Evolutionary conservation across 1,140 invertebrate genomes (phyloP).

Genomic region (Drosophila obscura): DNA sequence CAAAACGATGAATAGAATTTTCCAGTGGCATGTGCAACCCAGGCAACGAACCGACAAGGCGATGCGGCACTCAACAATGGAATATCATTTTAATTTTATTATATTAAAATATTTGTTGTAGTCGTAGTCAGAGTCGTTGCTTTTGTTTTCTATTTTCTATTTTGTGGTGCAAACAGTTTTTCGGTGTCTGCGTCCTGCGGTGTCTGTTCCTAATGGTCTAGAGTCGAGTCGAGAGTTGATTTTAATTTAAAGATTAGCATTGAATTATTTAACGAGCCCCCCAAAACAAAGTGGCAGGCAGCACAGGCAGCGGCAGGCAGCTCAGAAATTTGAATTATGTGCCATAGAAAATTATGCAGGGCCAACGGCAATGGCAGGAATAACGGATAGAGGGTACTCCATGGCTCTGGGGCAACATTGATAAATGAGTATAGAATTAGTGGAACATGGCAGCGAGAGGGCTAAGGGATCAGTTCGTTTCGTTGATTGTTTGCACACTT

Average conservation of each 20-base stretch:
- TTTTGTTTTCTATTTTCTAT: constrained; percentile 1
- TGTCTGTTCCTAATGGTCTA: constrained; percentile 27
- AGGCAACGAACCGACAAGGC: constrained; percentile 13
- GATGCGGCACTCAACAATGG: constrained; percentile 19
- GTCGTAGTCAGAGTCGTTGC: constrained; percentile 14
- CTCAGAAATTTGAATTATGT: constrained; percentile 75
- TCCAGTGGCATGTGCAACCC: constrained; percentile 48
- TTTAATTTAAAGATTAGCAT: constrained; percentile 81
- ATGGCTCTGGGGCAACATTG: constrained; percentile 24
- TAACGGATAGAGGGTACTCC: too few species aligned
- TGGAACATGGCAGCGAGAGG: constrained; percentile 39
- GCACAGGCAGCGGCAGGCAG: constrained; percentile 11
- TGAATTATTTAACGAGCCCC: constrained; percentile 70
- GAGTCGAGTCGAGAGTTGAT: constrained; percentile 55
- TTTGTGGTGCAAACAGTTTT: constrained; percentile 46
- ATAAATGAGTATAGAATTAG: constrained; percentile 69
- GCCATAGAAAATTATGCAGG: constrained; percentile 66
- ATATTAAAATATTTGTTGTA: too few species aligned
- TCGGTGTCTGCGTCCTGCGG: background rate
- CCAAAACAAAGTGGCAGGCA: constrained; percentile 11
- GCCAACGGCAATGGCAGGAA: background rate
- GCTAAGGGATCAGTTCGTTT: constrained; percentile 17
- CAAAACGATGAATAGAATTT: constrained; percentile 66
- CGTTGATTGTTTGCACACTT: constrained; percentile 46
- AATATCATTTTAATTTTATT: constrained; percentile 26